Base-by-base conservation (phyloP, 53 echinoderm and acorn worm species). In the Echinometra lucunter region DNA sequence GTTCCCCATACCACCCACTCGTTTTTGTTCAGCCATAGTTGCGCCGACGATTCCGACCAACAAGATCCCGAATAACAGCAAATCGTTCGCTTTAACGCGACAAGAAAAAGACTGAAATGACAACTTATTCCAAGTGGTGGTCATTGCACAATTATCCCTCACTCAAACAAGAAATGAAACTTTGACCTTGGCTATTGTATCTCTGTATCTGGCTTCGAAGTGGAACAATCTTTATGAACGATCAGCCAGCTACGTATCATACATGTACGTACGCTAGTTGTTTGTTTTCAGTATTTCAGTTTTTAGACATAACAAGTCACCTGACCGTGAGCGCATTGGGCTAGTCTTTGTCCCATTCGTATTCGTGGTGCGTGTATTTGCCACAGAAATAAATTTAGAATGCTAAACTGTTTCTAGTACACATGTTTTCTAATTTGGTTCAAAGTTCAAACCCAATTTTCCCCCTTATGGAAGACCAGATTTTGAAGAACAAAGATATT, bases 121-220 rank as follows among this genome's bases (percentile, higher is more conserved):
- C 45, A 49, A 85, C 49, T 85, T 49, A 27, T 85, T 85, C 85
- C 49, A 49, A n/a, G 55, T 25, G 30, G 53, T 47, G 85, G 49
- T 85, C 85, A 85, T 85, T 25, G 85, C 85, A 85, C 49, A 16
- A 49, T 27, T 85, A 85, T 85, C 49, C n/a, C 21, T 85, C 49
- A 85, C 47, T 45, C 12, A 47, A 47, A 8, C 49, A n/a, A 18
- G 27, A 15, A 47, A 0, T 49, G 85, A 83, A 83, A 83, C 28
- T 9, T 49, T 83, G 85, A 83, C 49, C 85, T 49, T 27, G 80
- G 17, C 38, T 38, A 6, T 83, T 49, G 27, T 3, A 37, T 10
- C 18, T 83, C 16, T 16, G 27, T 45, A 27, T n/a, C 0, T 27
- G 6, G 4, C 37, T 83, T 47, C 45, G 85, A 83, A 47, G 45